Conservation (phyloP, 1,140 invertebrate genomes). For the Odontomachus brunneus region DNA sequence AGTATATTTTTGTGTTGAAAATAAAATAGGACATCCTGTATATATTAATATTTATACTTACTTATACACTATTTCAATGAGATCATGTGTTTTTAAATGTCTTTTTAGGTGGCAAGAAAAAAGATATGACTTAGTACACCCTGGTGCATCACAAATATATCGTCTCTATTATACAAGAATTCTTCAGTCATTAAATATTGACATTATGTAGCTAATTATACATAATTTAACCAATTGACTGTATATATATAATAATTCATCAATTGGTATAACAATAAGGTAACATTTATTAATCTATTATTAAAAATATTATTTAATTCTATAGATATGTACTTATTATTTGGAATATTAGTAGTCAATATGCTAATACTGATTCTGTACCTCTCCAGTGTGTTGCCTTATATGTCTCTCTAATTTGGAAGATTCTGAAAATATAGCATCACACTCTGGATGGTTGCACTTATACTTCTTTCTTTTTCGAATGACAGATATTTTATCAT, state of each 20-base stretch:
- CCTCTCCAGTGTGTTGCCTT: constrained; percentile 78
- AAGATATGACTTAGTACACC: constrained; percentile 78
- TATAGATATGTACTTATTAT: no score
- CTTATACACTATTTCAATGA: constrained; percentile 45
- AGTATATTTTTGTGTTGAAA: no score
- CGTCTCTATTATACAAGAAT: constrained; percentile 71
- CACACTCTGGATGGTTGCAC: constrained; percentile 74
- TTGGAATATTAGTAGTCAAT: no score
- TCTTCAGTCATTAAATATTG: neutral
- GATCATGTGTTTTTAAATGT: constrained; percentile 62
- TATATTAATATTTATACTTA: constrained; percentile 57
- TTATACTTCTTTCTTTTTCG: constrained; percentile 68
- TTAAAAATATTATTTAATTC: no score
- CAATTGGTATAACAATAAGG: no score
- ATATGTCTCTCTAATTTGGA: constrained; percentile 74
- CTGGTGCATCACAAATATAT: constrained; percentile 73
- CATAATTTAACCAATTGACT: neutral
- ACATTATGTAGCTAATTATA: constrained; percentile 32
- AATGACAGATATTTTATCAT: neutral
- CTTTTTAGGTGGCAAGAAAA: constrained; percentile 79
- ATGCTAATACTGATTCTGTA: constrained; percentile 49
- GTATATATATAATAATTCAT: no score
- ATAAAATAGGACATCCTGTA: neutral
- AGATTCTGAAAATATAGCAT: constrained; percentile 70
- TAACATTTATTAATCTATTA: no score